These are phyloP conservation scores for Lycophotia porphyrea DNA, from an alignment of 2,888 invertebrate species.

Conservation along the genomic window DNA sequence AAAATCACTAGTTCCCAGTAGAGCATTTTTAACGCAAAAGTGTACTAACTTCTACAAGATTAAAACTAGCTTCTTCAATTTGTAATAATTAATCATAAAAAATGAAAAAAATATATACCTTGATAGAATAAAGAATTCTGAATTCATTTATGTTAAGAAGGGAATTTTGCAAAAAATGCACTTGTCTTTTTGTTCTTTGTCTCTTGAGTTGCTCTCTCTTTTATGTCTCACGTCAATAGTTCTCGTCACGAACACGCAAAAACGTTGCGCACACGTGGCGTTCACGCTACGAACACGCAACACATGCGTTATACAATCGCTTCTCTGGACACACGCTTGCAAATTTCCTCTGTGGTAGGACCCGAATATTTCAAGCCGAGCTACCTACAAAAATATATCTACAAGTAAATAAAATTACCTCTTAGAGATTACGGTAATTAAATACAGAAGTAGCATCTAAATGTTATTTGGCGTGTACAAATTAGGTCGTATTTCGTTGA, in stretches of 20 bases:
- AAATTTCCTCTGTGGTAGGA: neutral
- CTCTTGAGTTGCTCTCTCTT: neutral
- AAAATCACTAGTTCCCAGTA: no score
- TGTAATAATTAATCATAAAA: no score
- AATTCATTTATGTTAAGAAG: no score
- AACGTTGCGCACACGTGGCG: no score
- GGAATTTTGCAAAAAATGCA: no score
- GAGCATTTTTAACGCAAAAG: no score
- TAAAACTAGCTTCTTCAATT: no score
- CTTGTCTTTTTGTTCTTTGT: no score
- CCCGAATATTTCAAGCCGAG: neutral
- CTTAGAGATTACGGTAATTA: constrained; percentile 2
- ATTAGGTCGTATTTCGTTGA: neutral
- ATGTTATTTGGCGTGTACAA: constrained; percentile 5
- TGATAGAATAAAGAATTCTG: no score
- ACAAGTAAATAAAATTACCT: constrained; percentile 24
- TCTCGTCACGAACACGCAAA: neutral
- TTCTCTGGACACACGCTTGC: neutral
- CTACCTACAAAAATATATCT: constrained; percentile 3
- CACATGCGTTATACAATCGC: neutral
- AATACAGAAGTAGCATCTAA: constrained; percentile 5
- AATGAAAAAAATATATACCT: no score
- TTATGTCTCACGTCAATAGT: neutral
- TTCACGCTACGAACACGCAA: neutral
- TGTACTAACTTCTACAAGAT: no score